Conservation (phyloP, 2,888 invertebrate genomes). For the Leptinotarsa rubiginosa region DNA sequence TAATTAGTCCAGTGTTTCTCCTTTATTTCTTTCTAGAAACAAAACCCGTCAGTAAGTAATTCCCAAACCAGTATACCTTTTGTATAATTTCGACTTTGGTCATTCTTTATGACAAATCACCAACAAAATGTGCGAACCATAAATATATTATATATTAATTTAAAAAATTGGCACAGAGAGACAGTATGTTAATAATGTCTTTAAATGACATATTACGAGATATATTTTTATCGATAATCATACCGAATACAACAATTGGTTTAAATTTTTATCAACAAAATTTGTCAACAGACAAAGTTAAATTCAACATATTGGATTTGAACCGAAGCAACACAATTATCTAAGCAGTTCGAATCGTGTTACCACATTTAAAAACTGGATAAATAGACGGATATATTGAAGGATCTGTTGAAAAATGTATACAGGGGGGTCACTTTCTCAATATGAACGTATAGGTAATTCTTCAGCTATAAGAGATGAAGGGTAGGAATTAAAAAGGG, state of each 20-base stretch:
- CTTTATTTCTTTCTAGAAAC: no score
- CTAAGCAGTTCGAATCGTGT: constrained; percentile 8
- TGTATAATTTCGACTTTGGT: not conserved
- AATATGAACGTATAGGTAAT: no score
- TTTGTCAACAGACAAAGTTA: constrained; percentile 12
- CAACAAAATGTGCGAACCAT: not conserved
- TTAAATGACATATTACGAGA: constrained; percentile 20
- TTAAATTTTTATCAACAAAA: not conserved
- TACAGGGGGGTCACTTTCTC: not conserved
- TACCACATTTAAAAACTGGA: constrained; percentile 10
- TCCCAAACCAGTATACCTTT: not conserved
- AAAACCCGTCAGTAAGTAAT: no score
- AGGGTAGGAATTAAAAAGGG: no score
- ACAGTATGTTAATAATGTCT: constrained; percentile 10
- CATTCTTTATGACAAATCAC: constrained; percentile 7
- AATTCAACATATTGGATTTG: constrained; percentile 11
- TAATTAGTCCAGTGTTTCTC: no score
- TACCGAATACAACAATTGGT: constrained; percentile 12
- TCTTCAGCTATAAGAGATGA: no score
- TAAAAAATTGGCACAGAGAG: constrained; percentile 26
- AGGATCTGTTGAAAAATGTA: constrained; percentile 6
- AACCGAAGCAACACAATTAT: constrained; percentile 14
- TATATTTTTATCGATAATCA: constrained; percentile 22
- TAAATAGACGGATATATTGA: constrained; percentile 8
- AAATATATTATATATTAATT: constrained; percentile 18